Conservation (phyloP, 2,888 invertebrate genomes). For the Lissocephala sabroskyi region DNA sequence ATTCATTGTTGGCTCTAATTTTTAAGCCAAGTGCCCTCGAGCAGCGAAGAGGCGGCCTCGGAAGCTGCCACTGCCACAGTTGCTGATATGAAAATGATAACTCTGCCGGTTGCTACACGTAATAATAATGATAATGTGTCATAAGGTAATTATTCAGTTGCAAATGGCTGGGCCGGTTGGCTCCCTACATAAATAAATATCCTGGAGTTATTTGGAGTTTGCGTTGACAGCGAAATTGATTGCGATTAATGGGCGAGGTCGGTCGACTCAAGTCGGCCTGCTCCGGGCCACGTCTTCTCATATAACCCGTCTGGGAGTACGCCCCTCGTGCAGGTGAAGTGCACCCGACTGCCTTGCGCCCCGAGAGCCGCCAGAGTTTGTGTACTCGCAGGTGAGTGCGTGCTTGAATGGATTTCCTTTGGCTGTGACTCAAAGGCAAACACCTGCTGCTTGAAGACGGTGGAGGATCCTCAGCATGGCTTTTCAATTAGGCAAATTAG, state of each 20-base stretch:
- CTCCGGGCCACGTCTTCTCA: too few relatives aligned
- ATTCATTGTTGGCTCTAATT: conserved; percentile 42
- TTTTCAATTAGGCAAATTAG: conserved; percentile 61
- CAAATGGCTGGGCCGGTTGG: conserved; percentile 27
- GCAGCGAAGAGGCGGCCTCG: conserved; percentile 2
- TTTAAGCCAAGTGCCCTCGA: conserved; percentile 27
- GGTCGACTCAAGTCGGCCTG: not conserved
- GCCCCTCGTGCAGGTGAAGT: conserved; percentile 32
- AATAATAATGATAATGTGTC: conserved; percentile 65
- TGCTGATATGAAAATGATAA: conserved; percentile 49
- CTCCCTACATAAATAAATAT: conserved; percentile 52
- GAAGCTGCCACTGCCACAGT: not conserved
- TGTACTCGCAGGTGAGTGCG: not conserved
- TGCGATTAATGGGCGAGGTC: conserved; percentile 49
- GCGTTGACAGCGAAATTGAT: conserved; percentile 62
- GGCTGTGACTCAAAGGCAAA: conserved; percentile 21
- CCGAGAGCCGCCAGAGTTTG: conserved; percentile 26
- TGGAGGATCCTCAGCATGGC: conserved; percentile 37
- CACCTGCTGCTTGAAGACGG: conserved; percentile 12
- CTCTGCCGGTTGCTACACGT: conserved; percentile 27
- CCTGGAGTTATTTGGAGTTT: conserved; percentile 58
- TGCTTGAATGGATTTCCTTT: not conserved
- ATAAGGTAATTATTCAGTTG: conserved; percentile 65
- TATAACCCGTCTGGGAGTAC: conserved; percentile 9
- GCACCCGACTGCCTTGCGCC: conserved; percentile 34